Evolutionary conservation across 2,113 vertebrate species (phyloP), one percentile per base, ranked within the genome.

Genomic region (Sterrhoptilus dennistouni): DNA sequence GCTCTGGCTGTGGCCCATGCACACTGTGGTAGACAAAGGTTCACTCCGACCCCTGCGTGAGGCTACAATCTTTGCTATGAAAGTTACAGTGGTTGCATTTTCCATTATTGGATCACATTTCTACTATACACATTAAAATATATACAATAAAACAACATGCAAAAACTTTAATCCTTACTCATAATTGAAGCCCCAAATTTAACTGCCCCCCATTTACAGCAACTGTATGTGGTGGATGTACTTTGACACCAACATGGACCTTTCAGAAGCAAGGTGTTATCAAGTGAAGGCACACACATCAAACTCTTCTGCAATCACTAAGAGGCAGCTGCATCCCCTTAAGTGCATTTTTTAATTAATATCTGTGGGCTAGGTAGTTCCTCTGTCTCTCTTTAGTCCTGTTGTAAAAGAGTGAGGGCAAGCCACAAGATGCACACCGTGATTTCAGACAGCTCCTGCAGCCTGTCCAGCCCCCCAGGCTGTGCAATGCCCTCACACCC

Each of bases 391-490:
- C 28, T 69, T 54, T 20, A 23, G 24, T 8, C 15, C 12, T 40
- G 14, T 20, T 64, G 14, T 9, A 49, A 27, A 35, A 52, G 40
- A n/a, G 11, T 65, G 50, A 49, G 33, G n/a, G 22, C 27, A 57
- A 77, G n/a, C 17, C 9, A 20, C 1, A 11, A 52, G 22, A 69
- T 6, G 10, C 4, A 5, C 22, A 29, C 6, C 1, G 0, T 3
- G 31, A 31, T 9, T 38, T 40, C 11, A 21, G 27, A 12, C 14
- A 28, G 50, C 10, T 59, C 22, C 66, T 3, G 0, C n/a, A 40
- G 31, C 15, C 54, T 20, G 38, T 6, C 38, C 68, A 35, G 54
- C 7, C 3, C 0, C 11, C 2, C 68, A 27, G 70, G n/a, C 49
- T 9, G 14, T 2, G 17, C 6, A 6, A 6, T 3, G 5, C 44